Base-by-base conservation (phyloP, 2,888 invertebrate genomes). In the Apodemia zela region DNA sequence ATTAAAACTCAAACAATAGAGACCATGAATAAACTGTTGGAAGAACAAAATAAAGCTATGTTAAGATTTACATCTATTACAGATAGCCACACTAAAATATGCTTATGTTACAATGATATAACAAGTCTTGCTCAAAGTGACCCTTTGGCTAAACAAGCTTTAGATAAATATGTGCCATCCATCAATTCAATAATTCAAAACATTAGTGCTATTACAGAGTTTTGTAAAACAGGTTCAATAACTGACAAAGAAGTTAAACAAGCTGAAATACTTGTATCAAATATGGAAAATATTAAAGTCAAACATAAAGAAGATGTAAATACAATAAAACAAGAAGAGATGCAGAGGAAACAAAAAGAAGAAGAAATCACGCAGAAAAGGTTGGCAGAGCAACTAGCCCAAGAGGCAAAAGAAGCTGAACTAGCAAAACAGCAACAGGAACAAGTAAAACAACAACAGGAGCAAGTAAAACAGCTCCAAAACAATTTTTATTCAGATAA, bases 11-110 rank as follows among this genome's bases (percentile, higher is more conserved):
- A 87, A 65, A 84, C 85, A 21, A 80, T 89, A 66, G 90, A 92
- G 67, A 87, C 92, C 62, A 91, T 92, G 84, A 88, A 92, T 65
- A 85, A 79, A 69, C 86, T 92, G 71, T 78, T 92, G 65, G 92
- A 93, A 71, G 85, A 93, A 72, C 88, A 92, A 73, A 89, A 88
- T 63, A 89, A 82, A 73, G 88, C 87, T 0, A 82, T 84, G 7
- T 81, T 81, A 6, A 75, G 87, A 61, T 86, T 94, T 69, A 93
- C 94, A n/a, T 85, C 90, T 0, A 92, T 95, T 18, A 90, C 92
- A 33, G 87, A 92, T 57, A 93, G 93, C 69, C 93, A 94, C 68
- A 85, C 87, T 0, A 92, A 92, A 71, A 94, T 94, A 70, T 88
- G 88, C 62, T 74, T 76, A n/a, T 84, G 89, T 67, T 94, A 93